phyloP scores from a whole-genome alignment of 92 coral and sea anemone species.

The Zoanthus solanderi region DNA sequence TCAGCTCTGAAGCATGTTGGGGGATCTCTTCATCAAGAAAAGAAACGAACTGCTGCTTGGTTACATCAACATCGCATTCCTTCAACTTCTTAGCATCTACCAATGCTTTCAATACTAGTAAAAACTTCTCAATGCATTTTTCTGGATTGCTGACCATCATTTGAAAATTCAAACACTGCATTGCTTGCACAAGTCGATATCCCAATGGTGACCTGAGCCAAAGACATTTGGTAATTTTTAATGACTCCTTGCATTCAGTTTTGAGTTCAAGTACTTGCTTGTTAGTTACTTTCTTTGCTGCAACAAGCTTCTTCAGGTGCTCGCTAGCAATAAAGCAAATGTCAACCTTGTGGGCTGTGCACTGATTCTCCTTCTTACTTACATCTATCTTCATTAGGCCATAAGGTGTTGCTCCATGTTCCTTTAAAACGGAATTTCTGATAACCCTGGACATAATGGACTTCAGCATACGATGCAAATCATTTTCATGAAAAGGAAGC shows the following conservation, averaged over 20 bases:
- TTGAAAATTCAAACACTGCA: slow-evolving; percentile 56
- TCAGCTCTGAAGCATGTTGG: slow-evolving; percentile 55
- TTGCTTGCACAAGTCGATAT: slow-evolving; percentile 44
- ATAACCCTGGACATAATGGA: slow-evolving; percentile 42
- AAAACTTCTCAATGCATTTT: slow-evolving; percentile 60
- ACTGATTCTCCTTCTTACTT: slow-evolving; percentile 31
- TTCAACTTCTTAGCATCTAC: slow-evolving; percentile 49
- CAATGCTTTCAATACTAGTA: slow-evolving; percentile 36
- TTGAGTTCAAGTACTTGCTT: slow-evolving; percentile 41
- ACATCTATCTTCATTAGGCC: slow-evolving; percentile 35
- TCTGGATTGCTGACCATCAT: slow-evolving; percentile 60
- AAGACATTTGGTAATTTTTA: slow-evolving; percentile 22
- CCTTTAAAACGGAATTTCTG: slow-evolving; percentile 44
- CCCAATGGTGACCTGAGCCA: slow-evolving; percentile 53
- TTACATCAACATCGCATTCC: slow-evolving; percentile 45
- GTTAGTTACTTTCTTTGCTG: slow-evolving; percentile 44
- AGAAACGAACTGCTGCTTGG: slow-evolving; percentile 43
- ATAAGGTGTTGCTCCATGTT: slow-evolving; percentile 37
- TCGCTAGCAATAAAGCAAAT: slow-evolving; percentile 44
- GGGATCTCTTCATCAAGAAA: slow-evolving; percentile 56
- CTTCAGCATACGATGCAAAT: slow-evolving; percentile 52
- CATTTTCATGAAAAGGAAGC: slow-evolving; percentile 45
- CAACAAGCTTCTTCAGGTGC: slow-evolving; percentile 48
- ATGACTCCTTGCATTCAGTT: slow-evolving; percentile 54
- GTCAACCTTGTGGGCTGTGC: slow-evolving; percentile 45